Evolutionary conservation across 2,888 invertebrate species (phyloP), one percentile per base, ranked within the genome.

Genomic region (Altica lythri): DNA sequence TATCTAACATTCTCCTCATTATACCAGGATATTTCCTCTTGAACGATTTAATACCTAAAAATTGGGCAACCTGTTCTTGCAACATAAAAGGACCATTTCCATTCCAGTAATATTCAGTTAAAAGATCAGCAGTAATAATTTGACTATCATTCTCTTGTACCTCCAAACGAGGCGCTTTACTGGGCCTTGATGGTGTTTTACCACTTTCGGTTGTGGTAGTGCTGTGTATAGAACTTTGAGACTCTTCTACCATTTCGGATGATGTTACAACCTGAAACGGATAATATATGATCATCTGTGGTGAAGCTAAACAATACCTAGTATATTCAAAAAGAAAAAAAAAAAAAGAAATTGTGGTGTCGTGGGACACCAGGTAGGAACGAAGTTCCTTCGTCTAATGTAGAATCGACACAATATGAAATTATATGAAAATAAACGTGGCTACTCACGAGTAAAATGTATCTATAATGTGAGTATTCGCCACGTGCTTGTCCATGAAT

Each of bases 31-130:
- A 94, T 72, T 96, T 95, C 60, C 98, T 83, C 75, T 97, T 97
- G 76, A 99, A 98, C 53, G 96, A 95, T 73, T 95, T 96, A 22
- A 98, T 91, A 29, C 91, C 92, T 57, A 99, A 81, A 77, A 91
- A 96, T 73, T 95, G 91, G 0, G 95, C 92, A 57, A 99, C 89
- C 75, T 90, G 98, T 75, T 98, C 98, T 77, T 98, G 95, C 53
- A 97, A 86, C 90, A 96, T 93, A 78, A 87, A 94, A 43, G 90
- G 89, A 68, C 95, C 90, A 42, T 86, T 85, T 63, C 75, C 83
- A 66, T 77, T 83, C 97, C 97, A 97, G 68, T 88, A 90, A 73
- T 97, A 97, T 74, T 97, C 96, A 55, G 92, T 92, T 46, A 97
- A 84, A 73, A 91, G 90, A 47, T 92, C 90, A 10, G 94, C 93